Percentiles rank a stretch among this genome's conserved stretches.
Evolutionary conservation across 2,888 invertebrate species (phyloP).

Genomic region (Cosmorhoe ocellata): DNA sequence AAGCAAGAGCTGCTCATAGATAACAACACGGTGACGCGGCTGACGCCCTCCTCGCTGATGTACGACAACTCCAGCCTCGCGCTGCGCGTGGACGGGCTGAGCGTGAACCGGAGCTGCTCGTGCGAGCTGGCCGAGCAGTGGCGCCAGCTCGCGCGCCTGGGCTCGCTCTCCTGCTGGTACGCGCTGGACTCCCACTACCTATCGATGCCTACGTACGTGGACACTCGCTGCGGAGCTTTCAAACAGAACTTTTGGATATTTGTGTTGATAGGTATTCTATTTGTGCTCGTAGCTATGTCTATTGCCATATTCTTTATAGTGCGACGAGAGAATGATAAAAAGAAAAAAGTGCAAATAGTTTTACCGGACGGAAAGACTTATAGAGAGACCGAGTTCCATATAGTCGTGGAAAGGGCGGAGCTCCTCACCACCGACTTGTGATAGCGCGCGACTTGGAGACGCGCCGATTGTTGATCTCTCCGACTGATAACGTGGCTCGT

Average conservation of each 20-base stretch:
- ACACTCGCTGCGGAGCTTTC: slow-evolving; percentile 68
- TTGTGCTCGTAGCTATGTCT: slow-evolving; percentile 72
- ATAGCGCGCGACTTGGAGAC: slow-evolving; percentile 33
- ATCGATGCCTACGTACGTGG: slow-evolving; percentile 66
- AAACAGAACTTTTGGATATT: slow-evolving; percentile 76
- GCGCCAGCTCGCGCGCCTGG: slow-evolving; percentile 51
- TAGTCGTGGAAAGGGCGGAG: slow-evolving; percentile 92
- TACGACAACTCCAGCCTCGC: slow-evolving; percentile 81
- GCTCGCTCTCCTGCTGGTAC: slow-evolving; percentile 62
- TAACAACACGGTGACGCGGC: slow-evolving; percentile 83
- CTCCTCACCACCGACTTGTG: slow-evolving; percentile 90
- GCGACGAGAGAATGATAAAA: slow-evolving; percentile 76
- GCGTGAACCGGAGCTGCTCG: slow-evolving; percentile 82
- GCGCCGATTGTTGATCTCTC: slow-evolving; percentile 39
- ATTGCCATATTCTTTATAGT: slow-evolving; percentile 74
- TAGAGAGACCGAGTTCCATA: slow-evolving; percentile 92
- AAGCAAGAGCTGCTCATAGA: slow-evolving; percentile 83
- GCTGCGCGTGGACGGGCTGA: slow-evolving; percentile 81
- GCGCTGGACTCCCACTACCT: slow-evolving; percentile 61
- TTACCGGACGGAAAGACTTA: slow-evolving; percentile 92
- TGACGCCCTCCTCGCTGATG: slow-evolving; percentile 82
- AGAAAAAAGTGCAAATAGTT: slow-evolving; percentile 86
- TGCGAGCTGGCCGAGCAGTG: slow-evolving; percentile 75
- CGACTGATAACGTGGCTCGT: slow-evolving; percentile 27
- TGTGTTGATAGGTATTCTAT: slow-evolving; percentile 70